Conservation (phyloP, 2,113 vertebrate species). For the Oryzias woworae region DNA sequence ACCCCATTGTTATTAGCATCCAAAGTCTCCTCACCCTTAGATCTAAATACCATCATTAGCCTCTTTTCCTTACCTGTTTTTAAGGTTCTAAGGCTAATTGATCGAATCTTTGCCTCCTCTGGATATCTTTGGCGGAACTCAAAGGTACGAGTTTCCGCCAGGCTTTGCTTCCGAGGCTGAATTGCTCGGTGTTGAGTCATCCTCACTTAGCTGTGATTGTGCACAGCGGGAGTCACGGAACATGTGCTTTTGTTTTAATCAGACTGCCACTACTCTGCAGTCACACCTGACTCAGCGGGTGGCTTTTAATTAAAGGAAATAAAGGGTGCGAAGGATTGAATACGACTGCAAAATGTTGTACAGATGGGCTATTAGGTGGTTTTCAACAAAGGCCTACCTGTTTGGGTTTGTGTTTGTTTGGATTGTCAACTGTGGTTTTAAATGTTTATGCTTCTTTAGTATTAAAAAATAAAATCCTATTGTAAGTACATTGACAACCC, state of each 20-base stretch:
- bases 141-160: conserved; percentile 26
- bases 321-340: conserved; percentile 8
- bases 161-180: conserved; percentile 13
- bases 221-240: conserved; percentile 34
- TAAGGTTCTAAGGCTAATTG: conserved; percentile 36
- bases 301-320: conserved; percentile 32
- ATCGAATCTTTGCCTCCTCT: conserved; percentile 12
- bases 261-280: conserved; percentile 32
- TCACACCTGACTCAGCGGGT: conserved; percentile 29
- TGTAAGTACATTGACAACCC: too few relatives aligned
- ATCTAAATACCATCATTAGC: conserved; percentile 39
- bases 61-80: conserved; percentile 39
- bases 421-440: too few relatives aligned
- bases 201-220: conserved; percentile 39
- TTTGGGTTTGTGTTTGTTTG: too few relatives aligned
- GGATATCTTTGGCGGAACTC: conserved; percentile 20
- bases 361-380: neutral
- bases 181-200: conserved; percentile 63
- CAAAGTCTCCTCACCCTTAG: conserved; percentile 28
- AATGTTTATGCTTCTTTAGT: too few relatives aligned
- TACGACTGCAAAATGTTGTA: neutral
- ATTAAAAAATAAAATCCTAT: too few relatives aligned
- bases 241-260: conserved; percentile 52
- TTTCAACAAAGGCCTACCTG: neutral
- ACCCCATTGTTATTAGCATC: conserved; percentile 38